A percentile compares a stretch with the other conserved stretches of the same genome.
phyloP scores from a whole-genome alignment of 2,888 invertebrate species.

The Drosophila ezoana region DNA sequence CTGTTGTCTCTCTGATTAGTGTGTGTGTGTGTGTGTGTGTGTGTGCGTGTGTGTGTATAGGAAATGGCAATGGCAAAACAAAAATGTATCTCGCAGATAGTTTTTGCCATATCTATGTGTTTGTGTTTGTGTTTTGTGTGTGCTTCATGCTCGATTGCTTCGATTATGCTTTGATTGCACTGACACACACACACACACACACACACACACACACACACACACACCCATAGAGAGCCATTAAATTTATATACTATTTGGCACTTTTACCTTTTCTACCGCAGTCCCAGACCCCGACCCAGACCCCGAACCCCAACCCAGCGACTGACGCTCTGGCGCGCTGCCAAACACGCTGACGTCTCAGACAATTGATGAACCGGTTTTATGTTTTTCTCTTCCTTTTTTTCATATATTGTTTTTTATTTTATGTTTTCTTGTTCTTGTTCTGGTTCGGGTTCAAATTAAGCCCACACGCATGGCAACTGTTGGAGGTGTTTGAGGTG shows the following conservation, averaged over 20 bases:
- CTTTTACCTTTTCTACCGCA: slow-evolving; percentile 57
- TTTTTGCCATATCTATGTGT: slow-evolving; percentile 19
- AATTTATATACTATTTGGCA: slow-evolving; percentile 60
- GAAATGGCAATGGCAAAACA: slow-evolving; percentile 45
- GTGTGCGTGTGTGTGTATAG: slow-evolving; percentile 33
- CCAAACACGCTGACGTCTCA: slow-evolving; percentile 34
- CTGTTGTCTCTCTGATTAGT: slow-evolving; percentile 31
- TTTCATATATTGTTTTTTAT: not conserved
- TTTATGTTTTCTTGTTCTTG: slow-evolving; percentile 10
- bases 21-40: slow-evolving; percentile 6
- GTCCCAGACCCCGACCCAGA: slow-evolving; percentile 11
- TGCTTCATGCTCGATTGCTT: slow-evolving; percentile 71
- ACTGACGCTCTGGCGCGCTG: slow-evolving; percentile 19
- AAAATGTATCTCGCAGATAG: slow-evolving; percentile 56
- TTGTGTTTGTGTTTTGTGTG: not conserved
- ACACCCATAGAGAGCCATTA: slow-evolving; percentile 45
- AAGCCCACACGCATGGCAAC: slow-evolving; percentile 28
- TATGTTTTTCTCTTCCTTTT: not conserved
- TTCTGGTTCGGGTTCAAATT: slow-evolving; percentile 13
- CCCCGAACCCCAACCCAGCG: not conserved
- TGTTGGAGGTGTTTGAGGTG: slow-evolving; percentile 25
- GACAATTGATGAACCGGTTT: slow-evolving; percentile 48
- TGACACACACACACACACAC: slow-evolving; percentile 22
- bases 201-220: slow-evolving; percentile 2
- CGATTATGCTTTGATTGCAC: slow-evolving; percentile 71